phyloP scores from a whole-genome alignment of 1,140 invertebrate species.

The Drosophila pectinifera region DNA sequence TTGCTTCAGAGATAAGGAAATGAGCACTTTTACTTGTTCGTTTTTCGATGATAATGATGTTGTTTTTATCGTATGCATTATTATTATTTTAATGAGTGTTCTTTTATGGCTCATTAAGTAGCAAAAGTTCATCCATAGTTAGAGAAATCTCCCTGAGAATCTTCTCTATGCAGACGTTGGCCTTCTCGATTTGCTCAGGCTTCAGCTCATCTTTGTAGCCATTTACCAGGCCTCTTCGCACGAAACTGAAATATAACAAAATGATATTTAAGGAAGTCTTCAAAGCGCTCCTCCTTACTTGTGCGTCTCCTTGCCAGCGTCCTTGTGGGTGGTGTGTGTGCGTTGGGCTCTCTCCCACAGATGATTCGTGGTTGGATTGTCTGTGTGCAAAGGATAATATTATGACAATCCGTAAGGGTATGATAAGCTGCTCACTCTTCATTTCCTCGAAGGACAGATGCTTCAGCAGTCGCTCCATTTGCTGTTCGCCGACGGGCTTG shows the following conservation, averaged over 20 bases:
- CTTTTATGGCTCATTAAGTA: slow-evolving; percentile 11
- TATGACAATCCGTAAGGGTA: background rate
- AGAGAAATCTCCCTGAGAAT: slow-evolving; percentile 23
- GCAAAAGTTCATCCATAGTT: slow-evolving; percentile 49
- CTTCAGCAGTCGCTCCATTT: slow-evolving; percentile 59
- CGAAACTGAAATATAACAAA: slow-evolving; percentile 41
- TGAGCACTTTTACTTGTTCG: background rate
- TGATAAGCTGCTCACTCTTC: slow-evolving; percentile 48
- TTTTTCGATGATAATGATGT: background rate
- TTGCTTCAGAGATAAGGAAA: background rate
- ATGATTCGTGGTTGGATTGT: slow-evolving; percentile 69
- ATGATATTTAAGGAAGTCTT: background rate
- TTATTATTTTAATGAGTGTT: background rate
- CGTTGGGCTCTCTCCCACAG: slow-evolving; percentile 33
- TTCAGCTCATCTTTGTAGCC: slow-evolving; percentile 68
- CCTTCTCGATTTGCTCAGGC: slow-evolving; percentile 40
- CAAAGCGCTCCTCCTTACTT: slow-evolving; percentile 17
- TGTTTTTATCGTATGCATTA: background rate
- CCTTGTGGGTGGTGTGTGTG: background rate
- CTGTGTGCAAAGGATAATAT: slow-evolving; percentile 5
- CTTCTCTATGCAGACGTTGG: slow-evolving; percentile 26
- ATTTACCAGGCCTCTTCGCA: slow-evolving; percentile 58
- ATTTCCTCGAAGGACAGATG: slow-evolving; percentile 78
- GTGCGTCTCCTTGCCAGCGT: slow-evolving; percentile 36
- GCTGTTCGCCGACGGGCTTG: slow-evolving; percentile 47